A percentile compares a stretch with the other conserved stretches of the same genome.
Conservation (phyloP, 2,888 invertebrate species). For the Nipponacmea schrenckii region DNA sequence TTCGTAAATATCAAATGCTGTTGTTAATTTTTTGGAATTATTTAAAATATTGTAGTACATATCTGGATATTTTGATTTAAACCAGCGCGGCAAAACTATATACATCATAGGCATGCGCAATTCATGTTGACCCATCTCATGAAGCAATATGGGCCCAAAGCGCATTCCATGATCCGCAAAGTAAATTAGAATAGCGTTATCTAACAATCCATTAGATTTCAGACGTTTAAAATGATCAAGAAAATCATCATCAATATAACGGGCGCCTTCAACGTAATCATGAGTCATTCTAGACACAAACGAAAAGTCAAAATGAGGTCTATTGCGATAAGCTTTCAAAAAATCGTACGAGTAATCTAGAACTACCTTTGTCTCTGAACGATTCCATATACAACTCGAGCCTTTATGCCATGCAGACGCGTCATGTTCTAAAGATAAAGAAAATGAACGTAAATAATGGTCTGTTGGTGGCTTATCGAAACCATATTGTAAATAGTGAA, state of each 20-base stretch:
- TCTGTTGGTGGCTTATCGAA: constrained; percentile 84
- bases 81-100: constrained; percentile 78
- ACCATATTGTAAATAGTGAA: constrained; percentile 80
- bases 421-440: constrained; percentile 71
- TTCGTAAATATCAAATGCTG: constrained; percentile 84
- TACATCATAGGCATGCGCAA: constrained; percentile 86
- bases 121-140: constrained; percentile 81
- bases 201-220: constrained; percentile 50
- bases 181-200: constrained; percentile 46
- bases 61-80: constrained; percentile 73
- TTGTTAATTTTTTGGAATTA: constrained; percentile 78
- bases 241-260: constrained; percentile 77
- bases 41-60: constrained; percentile 75
- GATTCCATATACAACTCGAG: constrained; percentile 75
- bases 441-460: constrained; percentile 81
- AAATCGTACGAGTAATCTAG: constrained; percentile 73
- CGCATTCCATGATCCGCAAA: constrained; percentile 91
- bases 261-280: constrained; percentile 83
- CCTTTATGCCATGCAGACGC: constrained; percentile 33
- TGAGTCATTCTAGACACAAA: constrained; percentile 87
- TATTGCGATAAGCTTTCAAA: constrained; percentile 72
- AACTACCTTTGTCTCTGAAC: constrained; percentile 77
- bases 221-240: constrained; percentile 71
- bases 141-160: constrained; percentile 83
- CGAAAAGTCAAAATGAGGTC: constrained; percentile 81